Evolutionary conservation across 30 jellyfish, hydroid and myxozoan genomes (phyloP).

Genomic region (Turritopsis rubra): DNA sequence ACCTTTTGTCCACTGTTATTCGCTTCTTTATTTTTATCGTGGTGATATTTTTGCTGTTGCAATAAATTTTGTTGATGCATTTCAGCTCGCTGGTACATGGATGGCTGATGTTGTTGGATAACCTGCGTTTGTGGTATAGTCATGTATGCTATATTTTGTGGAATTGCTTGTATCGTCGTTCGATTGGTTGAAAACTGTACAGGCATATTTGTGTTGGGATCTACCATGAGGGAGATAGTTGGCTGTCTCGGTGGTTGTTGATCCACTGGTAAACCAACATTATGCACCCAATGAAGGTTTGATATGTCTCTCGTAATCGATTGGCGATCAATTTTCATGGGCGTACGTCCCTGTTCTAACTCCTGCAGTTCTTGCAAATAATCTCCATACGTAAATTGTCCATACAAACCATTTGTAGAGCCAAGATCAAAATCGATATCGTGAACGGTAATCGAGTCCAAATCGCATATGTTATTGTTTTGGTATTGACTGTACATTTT

Average conservation of each 20-base stretch:
- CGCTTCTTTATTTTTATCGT: slow-evolving; percentile 61
- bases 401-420: slow-evolving; percentile 52
- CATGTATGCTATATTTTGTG: slow-evolving; percentile 29
- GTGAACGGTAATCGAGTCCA: slow-evolving; percentile 79
- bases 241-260: slow-evolving; percentile 41
- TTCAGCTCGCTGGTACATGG: slow-evolving; percentile 16
- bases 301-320: slow-evolving; percentile 68
- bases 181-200: slow-evolving; percentile 70
- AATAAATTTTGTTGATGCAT: slow-evolving; percentile 17
- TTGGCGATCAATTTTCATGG: slow-evolving; percentile 72
- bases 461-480: slow-evolving; percentile 59
- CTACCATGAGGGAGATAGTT: slow-evolving; percentile 83
- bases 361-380: slow-evolving; percentile 58
- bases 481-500: slow-evolving; percentile 79
- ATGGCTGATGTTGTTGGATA: slow-evolving; percentile 28
- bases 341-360: slow-evolving; percentile 48
- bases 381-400: slow-evolving; percentile 88
- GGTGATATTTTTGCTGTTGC: slow-evolving; percentile 26
- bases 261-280: slow-evolving; percentile 73
- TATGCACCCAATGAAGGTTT: slow-evolving; percentile 85
- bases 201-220: slow-evolving; percentile 90
- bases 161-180: slow-evolving; percentile 20
- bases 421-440: slow-evolving; percentile 82
- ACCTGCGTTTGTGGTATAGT: slow-evolving; percentile 21
- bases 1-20: slow-evolving; percentile 75